Conservation (phyloP, 2,113 vertebrate species). For the Cavia aperea region DNA sequence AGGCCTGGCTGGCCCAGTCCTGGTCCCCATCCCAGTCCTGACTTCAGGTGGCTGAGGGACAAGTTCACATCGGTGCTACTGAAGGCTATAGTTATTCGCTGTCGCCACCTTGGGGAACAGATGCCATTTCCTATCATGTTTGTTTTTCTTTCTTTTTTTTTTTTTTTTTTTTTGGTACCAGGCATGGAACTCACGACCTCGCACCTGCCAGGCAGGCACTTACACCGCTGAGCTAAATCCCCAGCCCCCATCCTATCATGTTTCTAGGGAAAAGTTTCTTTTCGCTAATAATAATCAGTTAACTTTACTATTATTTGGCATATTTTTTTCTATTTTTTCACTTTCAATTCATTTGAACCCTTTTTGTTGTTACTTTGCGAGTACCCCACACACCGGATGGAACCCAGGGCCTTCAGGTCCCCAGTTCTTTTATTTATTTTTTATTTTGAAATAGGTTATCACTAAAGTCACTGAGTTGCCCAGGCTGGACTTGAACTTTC, state of each 20-base stretch:
- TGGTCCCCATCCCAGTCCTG: not conserved
- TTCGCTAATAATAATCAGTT: too few relatives aligned
- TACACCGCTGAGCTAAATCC: too few relatives aligned
- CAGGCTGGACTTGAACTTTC: not conserved
- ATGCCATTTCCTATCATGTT: not conserved
- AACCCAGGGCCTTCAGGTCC: too few relatives aligned
- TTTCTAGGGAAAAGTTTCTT: not conserved
- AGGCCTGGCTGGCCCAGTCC: too few relatives aligned
- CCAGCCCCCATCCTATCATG: not conserved
- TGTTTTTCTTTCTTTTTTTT: too few relatives aligned
- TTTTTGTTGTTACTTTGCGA: not conserved
- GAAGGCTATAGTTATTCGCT: not conserved
- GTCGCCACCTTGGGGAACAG: not conserved
- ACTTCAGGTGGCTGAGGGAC: too few relatives aligned
- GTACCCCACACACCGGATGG: too few relatives aligned
- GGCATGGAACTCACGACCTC: too few relatives aligned
- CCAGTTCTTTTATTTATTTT: not conserved
- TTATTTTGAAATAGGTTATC: not conserved
- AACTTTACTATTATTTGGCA: not conserved
- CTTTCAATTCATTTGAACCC: not conserved
- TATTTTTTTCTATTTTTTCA: not conserved
- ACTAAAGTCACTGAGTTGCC: not conserved
- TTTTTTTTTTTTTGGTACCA: too few relatives aligned
- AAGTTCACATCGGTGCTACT: not conserved
- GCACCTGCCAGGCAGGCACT: too few relatives aligned